Conservation (phyloP, 2,888 invertebrate genomes). For the Allolobophora icterica region DNA sequence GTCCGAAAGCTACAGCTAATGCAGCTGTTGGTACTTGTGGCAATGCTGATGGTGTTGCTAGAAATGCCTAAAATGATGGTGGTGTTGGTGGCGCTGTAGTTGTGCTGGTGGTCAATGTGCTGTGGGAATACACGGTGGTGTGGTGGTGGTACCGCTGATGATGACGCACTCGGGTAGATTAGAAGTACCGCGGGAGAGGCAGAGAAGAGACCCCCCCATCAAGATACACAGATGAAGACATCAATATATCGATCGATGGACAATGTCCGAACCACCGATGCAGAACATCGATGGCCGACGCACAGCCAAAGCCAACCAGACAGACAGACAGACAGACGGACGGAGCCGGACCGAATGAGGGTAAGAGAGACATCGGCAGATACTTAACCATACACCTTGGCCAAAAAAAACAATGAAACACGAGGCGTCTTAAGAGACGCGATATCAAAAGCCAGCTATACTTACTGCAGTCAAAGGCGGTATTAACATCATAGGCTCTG, state of each 20-base stretch:
- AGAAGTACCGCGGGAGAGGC: neutral
- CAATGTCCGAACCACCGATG: neutral
- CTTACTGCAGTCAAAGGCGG: neutral
- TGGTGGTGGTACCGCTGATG: neutral
- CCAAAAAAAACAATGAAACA: neutral
- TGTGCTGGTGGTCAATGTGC: neutral
- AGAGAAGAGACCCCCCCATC: neutral
- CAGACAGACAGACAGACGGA: neutral
- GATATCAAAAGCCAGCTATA: neutral
- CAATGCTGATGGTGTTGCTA: neutral
- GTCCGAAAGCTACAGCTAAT: neutral
- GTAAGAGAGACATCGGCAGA: neutral
- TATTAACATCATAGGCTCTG: neutral
- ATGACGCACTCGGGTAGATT: neutral
- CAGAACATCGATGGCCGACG: neutral
- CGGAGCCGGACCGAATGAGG: neutral
- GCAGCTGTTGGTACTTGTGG: neutral
- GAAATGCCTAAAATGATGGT: neutral
- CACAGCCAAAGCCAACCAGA: neutral
- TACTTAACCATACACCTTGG: neutral
- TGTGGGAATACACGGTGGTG: neutral
- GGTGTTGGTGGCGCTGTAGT: neutral
- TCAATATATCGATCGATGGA: neutral
- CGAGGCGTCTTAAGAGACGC: neutral
- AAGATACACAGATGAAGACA: neutral